Evolutionary conservation across 2,113 vertebrate genomes (phyloP).

Genomic region (Arizona elegans): DNA sequence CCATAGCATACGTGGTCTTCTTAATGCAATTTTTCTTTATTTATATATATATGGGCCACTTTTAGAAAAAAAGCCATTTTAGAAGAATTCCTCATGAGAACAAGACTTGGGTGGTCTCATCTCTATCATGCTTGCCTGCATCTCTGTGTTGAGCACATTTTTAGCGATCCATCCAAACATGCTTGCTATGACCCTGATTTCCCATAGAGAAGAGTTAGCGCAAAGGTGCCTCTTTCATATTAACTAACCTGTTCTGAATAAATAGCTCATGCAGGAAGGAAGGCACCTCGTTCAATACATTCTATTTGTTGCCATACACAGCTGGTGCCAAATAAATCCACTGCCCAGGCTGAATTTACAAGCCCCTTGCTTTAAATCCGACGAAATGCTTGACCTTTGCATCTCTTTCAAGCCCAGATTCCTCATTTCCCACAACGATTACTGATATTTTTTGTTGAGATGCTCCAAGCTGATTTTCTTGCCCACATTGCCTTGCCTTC

Average conservation of each 20-base stretch:
- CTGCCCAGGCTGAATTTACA: slow-evolving; percentile 32
- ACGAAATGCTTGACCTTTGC: not conserved
- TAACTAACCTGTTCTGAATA: slow-evolving; percentile 25
- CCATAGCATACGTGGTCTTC: slow-evolving; percentile 68
- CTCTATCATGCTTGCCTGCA: not conserved
- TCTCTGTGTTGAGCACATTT: not conserved
- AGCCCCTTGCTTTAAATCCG: slow-evolving; percentile 26
- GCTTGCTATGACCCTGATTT: slow-evolving; percentile 1
- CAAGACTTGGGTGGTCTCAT: slow-evolving; percentile 17
- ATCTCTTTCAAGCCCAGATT: not conserved
- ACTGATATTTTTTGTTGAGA: not conserved
- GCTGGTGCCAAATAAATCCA: slow-evolving; percentile 33
- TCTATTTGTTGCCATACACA: too few species aligned
- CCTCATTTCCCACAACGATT: too few species aligned
- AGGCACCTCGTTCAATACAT: slow-evolving; percentile 15
- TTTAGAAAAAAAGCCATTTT: slow-evolving; percentile 17
- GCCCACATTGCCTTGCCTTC: not conserved
- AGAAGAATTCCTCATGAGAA: slow-evolving; percentile 61
- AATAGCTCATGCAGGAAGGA: not conserved
- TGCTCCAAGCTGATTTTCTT: not conserved
- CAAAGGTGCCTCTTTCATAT: slow-evolving; percentile 24
- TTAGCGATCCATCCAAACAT: not conserved
- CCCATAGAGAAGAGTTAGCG: not conserved
- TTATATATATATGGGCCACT: too few species aligned
- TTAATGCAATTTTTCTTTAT: slow-evolving; percentile 75